Conservation (phyloP, 2,888 invertebrate genomes). For the Clostera curtula region DNA sequence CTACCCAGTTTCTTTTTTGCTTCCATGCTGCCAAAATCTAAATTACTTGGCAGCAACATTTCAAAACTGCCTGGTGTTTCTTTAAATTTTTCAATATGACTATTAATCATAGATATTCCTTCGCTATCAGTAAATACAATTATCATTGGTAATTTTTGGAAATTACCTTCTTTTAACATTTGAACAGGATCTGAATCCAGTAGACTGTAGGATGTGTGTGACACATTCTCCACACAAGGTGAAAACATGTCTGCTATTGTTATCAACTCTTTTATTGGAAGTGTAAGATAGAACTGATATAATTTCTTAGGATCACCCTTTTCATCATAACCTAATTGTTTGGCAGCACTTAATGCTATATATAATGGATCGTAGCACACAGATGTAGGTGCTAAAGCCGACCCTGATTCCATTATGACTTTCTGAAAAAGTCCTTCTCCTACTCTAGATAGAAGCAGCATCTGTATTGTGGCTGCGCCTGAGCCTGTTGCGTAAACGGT, state of each 20-base stretch:
- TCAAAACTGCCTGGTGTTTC: slow-evolving; percentile 34
- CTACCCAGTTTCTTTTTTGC: slow-evolving; percentile 33
- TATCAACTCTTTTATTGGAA: slow-evolving; percentile 22
- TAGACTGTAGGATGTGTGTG: slow-evolving; percentile 25
- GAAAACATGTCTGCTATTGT: slow-evolving; percentile 32
- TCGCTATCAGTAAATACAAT: slow-evolving; percentile 37
- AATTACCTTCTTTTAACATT: slow-evolving; percentile 31
- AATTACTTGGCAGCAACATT: slow-evolving; percentile 47
- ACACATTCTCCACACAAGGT: slow-evolving; percentile 46
- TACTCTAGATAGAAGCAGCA: slow-evolving; percentile 45
- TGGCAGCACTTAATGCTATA: slow-evolving; percentile 46
- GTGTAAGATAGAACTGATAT: slow-evolving; percentile 32
- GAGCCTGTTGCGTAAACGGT: slow-evolving; percentile 55
- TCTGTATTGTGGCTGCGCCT: slow-evolving; percentile 49
- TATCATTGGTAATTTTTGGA: slow-evolving; percentile 43
- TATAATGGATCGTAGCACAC: slow-evolving; percentile 37
- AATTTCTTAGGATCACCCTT: slow-evolving; percentile 24
- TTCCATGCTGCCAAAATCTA: slow-evolving; percentile 33
- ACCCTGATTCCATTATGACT: slow-evolving; percentile 55
- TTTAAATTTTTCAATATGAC: slow-evolving; percentile 25
- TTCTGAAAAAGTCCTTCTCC: slow-evolving; percentile 45
- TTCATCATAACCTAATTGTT: slow-evolving; percentile 55
- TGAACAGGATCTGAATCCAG: slow-evolving; percentile 42
- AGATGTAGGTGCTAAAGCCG: slow-evolving; percentile 45
- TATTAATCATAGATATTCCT: slow-evolving; percentile 24